These are phyloP conservation scores for Vireo altiloquus DNA, from an alignment of 2,113 vertebrate genomes.

Conservation along the genomic window DNA sequence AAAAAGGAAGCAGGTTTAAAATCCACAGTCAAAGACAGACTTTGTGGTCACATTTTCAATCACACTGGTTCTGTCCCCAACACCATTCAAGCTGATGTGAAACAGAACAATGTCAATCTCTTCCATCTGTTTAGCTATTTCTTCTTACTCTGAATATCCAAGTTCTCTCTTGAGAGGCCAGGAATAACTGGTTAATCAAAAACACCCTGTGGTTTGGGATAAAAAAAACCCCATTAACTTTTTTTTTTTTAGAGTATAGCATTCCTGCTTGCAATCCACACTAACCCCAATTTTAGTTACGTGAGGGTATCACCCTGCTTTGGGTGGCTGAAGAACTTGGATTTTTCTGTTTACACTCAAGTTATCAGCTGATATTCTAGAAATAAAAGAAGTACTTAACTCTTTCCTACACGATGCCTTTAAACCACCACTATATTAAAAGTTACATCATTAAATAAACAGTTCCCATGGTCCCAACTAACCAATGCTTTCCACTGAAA, in stretches of 20 bases:
- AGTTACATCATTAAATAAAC: not conserved
- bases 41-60: not conserved
- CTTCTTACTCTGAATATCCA: conserved; percentile 19
- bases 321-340: not conserved
- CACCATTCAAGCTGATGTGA: not conserved
- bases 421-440: not conserved
- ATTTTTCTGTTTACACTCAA: not conserved
- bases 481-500: not conserved
- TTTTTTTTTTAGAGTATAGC: not conserved
- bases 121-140: conserved; percentile 2
- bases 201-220: conserved; percentile 5
- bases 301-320: not conserved
- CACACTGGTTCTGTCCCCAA: not conserved
- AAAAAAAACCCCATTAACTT: not conserved
- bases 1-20: not conserved
- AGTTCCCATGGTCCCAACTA: not conserved
- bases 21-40: not conserved
- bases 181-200: conserved; percentile 55
- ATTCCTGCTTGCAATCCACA: not conserved
- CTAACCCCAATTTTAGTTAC: not conserved
- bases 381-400: not conserved
- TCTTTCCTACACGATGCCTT: not conserved
- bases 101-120: not conserved
- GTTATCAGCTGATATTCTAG: not conserved
- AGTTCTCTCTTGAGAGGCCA: conserved; percentile 11